Conservation (phyloP, 1,140 invertebrate genomes). For the Diorhabda elongata region DNA sequence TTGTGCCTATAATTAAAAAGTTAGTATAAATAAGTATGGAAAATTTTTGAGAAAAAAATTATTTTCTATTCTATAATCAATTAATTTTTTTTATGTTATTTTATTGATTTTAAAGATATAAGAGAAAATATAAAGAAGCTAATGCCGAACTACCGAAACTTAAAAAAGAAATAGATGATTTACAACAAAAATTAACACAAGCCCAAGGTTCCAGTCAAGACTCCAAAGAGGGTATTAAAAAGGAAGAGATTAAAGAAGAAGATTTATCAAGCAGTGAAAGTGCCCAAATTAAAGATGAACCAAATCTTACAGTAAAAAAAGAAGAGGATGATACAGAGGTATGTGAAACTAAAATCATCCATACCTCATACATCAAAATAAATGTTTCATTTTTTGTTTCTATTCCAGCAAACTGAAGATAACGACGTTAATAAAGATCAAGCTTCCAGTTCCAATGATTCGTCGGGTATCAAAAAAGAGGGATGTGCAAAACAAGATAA, state of each 20-base stretch:
- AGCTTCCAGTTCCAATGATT: conserved; percentile 39
- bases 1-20: no score
- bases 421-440: conserved; percentile 37
- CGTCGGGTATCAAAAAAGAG: conserved; percentile 58
- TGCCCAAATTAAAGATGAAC: conserved; percentile 49
- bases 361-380: background rate
- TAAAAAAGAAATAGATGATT: conserved; percentile 67
- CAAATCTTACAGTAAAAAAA: conserved; percentile 53
- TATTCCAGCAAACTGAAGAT: conserved; percentile 33
- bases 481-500: conserved; percentile 58
- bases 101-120: conserved; percentile 66
- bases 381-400: conserved; percentile 8
- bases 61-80: no score
- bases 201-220: conserved; percentile 51
- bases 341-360: conserved; percentile 8
- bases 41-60: no score
- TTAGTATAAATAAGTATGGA: no score
- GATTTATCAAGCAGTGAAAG: conserved; percentile 42
- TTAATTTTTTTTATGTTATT: no score
- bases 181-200: conserved; percentile 57
- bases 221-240: conserved; percentile 59
- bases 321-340: conserved; percentile 53
- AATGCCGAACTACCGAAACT: conserved; percentile 72
- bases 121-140: conserved; percentile 83
- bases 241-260: conserved; percentile 61